Conservation (phyloP, 2,797 vertebrate species). For the Hippopotamyrus pictus region DNA sequence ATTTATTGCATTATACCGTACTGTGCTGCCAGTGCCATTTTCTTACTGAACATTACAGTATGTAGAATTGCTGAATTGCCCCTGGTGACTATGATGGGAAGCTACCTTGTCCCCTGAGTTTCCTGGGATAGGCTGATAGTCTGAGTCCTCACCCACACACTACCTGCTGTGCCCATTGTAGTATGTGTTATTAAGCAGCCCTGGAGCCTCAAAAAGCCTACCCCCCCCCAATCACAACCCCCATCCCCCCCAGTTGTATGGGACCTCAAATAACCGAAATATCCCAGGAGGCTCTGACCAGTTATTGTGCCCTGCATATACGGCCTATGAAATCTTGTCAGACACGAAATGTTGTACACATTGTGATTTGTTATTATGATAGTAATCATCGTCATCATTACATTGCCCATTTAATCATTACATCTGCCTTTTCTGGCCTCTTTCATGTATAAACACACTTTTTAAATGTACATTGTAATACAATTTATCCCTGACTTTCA, state of each 20-base stretch:
- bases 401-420: background rate
- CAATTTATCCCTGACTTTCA: background rate
- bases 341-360: background rate
- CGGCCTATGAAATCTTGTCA: background rate
- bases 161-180: background rate
- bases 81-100: background rate
- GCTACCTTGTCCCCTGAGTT: background rate
- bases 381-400: background rate
- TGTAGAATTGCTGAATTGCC: background rate
- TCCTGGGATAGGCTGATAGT: background rate
- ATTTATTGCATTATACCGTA: background rate
- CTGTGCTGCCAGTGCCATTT: background rate
- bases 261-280: background rate
- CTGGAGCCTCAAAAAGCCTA: background rate
- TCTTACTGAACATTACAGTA: background rate
- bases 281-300: background rate
- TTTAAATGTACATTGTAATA: background rate
- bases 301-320: background rate
- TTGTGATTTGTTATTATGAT: background rate
- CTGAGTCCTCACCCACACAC: background rate
- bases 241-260: too few species aligned
- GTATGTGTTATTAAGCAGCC: background rate
- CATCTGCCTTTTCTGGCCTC: background rate
- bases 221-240: background rate
- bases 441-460: background rate